Evolutionary conservation across 2,888 invertebrate species (phyloP).

Genomic region (Phaedon cochleariae): DNA sequence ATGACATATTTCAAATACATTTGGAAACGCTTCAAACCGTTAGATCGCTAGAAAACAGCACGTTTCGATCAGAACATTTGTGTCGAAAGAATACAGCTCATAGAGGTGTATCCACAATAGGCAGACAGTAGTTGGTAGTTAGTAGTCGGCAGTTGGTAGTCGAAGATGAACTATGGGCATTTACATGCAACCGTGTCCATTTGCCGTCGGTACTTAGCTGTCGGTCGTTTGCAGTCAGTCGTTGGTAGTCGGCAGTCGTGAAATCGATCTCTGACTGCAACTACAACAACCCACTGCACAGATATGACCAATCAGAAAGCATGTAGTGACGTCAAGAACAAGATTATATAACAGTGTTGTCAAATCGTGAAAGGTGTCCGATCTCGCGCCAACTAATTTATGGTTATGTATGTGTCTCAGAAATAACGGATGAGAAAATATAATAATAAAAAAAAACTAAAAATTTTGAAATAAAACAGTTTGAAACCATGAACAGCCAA

Average conservation of each 20-base stretch:
- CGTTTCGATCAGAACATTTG: too few relatives aligned
- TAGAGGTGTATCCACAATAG: not conserved
- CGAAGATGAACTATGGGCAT: not conserved
- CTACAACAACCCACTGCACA: not conserved
- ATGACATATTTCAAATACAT: too few relatives aligned
- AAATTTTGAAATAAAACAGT: too few relatives aligned
- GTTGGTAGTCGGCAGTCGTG: not conserved
- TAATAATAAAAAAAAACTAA: too few relatives aligned
- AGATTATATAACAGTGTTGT: not conserved
- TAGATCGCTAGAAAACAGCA: too few relatives aligned
- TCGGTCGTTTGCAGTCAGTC: slow-evolving; percentile 5
- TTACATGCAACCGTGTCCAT: not conserved
- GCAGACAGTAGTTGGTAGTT: slow-evolving; percentile 9
- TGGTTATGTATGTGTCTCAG: too few relatives aligned
- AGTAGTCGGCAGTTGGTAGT: not conserved
- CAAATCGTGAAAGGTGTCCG: too few relatives aligned
- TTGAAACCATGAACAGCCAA: too few relatives aligned
- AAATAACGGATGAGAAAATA: too few relatives aligned
- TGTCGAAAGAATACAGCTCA: too few relatives aligned
- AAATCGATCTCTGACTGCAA: slow-evolving; percentile 1
- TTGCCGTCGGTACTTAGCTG: not conserved
- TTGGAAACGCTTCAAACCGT: too few relatives aligned
- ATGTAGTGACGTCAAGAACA: not conserved
- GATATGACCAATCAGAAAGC: slow-evolving; percentile 1
- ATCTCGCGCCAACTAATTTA: too few relatives aligned